A percentile compares a stretch with the other conserved stretches of the same genome.
These are phyloP conservation scores for Pseudomyrmex cubaensis DNA, from an alignment of 1,140 invertebrate species.

Conservation along the genomic window DNA sequence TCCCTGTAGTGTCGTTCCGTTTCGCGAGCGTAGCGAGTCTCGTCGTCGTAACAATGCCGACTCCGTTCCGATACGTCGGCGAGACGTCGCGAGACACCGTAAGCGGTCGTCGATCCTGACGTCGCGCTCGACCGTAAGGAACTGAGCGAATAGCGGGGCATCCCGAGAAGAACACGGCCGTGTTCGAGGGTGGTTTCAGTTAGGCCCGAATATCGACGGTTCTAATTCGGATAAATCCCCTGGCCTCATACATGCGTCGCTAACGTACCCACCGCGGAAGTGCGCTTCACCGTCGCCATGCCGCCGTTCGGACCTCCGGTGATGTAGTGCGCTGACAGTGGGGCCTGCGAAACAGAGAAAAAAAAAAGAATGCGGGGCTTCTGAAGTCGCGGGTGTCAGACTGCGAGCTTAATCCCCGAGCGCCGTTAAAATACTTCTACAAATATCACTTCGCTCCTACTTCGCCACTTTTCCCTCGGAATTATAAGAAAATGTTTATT, in stretches of 20 bases:
- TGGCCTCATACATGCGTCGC: conserved; percentile 87
- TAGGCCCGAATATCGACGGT: conserved; percentile 74
- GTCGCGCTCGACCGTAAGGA: conserved; percentile 5
- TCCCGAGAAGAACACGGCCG: conserved; percentile 43
- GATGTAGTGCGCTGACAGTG: conserved; percentile 84
- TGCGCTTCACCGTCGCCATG: conserved; percentile 84
- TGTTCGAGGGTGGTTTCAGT: conserved; percentile 62
- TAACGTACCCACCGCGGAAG: conserved; percentile 85
- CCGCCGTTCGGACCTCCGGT: conserved; percentile 85
- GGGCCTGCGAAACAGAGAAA: conserved; percentile 76
- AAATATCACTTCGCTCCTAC: neutral
- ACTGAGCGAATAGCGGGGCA: conserved; percentile 20
- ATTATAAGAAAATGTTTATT: neutral
- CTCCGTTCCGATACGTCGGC: neutral
- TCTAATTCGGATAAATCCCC: conserved; percentile 82
- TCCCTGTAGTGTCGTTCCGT: conserved; percentile 33
- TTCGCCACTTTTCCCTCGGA: neutral
- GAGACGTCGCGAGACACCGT: conserved; percentile 21
- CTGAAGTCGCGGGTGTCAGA: neutral
- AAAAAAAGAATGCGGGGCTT: neutral
- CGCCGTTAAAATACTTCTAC: neutral
- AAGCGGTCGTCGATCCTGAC: neutral
- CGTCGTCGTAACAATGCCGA: conserved; percentile 21
- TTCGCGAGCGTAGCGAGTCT: neutral
- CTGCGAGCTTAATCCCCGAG: neutral